Evolutionary conservation across 2,888 invertebrate genomes (phyloP).

Genomic region (Apamea sordens): DNA sequence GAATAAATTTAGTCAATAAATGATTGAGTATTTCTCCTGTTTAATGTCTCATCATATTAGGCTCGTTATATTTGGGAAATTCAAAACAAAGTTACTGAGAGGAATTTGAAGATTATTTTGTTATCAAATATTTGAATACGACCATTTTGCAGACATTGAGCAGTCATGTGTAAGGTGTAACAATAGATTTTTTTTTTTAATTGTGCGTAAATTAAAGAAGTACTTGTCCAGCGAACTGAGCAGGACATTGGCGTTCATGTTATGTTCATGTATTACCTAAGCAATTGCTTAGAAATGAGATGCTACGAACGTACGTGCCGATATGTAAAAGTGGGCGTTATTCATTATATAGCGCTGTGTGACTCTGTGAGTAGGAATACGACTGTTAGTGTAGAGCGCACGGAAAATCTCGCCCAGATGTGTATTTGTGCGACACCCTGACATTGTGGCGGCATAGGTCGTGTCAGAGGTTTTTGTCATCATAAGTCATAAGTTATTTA

Average conservation of each 20-base stretch:
- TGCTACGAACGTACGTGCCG: conserved; percentile 17
- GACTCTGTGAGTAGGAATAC: conserved; percentile 16
- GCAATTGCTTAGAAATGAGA: background rate
- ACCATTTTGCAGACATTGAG: background rate
- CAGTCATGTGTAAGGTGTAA: background rate
- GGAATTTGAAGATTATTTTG: conserved; percentile 18
- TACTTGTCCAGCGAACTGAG: background rate
- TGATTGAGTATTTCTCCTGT: conserved; percentile 44
- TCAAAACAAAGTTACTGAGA: conserved; percentile 13
- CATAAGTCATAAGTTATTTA: too few species aligned
- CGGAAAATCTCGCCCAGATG: too few species aligned
- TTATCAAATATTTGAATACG: conserved; percentile 2
- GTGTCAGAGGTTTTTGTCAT: too few species aligned
- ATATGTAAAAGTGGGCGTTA: conserved; percentile 38
- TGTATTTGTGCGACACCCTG: too few species aligned
- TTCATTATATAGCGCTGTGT: conserved; percentile 1
- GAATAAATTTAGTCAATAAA: conserved; percentile 29
- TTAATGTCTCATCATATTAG: conserved; percentile 39
- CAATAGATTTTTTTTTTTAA: background rate
- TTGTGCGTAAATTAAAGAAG: background rate
- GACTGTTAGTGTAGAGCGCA: background rate
- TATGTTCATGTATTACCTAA: background rate
- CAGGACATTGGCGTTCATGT: background rate
- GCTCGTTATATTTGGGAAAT: conserved; percentile 25
- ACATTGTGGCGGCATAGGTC: too few species aligned